Conservation (phyloP, 2,113 vertebrate genomes). For the Tapirus terrestris region DNA sequence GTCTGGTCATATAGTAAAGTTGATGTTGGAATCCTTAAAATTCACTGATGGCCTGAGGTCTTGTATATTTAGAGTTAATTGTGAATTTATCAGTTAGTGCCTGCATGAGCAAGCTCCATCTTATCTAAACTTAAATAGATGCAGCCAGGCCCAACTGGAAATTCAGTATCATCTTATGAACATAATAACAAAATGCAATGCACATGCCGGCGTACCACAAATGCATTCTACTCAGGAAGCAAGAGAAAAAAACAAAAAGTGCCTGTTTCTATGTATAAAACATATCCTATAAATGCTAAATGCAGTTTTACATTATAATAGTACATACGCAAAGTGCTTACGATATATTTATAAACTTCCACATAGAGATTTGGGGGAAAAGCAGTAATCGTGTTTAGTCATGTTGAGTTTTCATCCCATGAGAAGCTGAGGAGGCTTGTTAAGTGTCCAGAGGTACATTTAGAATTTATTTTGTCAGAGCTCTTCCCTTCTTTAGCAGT, state of each 20-base stretch:
- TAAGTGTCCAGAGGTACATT: neutral
- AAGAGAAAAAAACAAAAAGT: neutral
- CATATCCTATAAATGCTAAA: neutral
- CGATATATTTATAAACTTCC: conserved; percentile 24
- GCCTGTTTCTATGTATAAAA: neutral
- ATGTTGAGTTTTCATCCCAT: neutral
- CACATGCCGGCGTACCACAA: neutral
- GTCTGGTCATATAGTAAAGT: neutral
- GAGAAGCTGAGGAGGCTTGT: neutral
- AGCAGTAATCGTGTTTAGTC: neutral
- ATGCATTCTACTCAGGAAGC: neutral
- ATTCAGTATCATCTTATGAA: conserved; percentile 63
- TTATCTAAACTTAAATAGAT: neutral
- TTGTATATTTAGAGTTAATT: neutral
- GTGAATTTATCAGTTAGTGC: neutral
- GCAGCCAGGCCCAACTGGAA: neutral
- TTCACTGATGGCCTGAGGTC: neutral
- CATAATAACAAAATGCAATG: conserved; percentile 69
- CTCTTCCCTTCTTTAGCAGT: neutral
- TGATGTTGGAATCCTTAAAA: neutral
- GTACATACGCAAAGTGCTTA: neutral
- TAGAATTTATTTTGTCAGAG: neutral
- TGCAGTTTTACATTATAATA: neutral
- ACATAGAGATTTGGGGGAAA: neutral
- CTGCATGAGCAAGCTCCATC: neutral